Base-by-base conservation (phyloP, 2,797 vertebrate species). In the Steatocranus sp. region DNA sequence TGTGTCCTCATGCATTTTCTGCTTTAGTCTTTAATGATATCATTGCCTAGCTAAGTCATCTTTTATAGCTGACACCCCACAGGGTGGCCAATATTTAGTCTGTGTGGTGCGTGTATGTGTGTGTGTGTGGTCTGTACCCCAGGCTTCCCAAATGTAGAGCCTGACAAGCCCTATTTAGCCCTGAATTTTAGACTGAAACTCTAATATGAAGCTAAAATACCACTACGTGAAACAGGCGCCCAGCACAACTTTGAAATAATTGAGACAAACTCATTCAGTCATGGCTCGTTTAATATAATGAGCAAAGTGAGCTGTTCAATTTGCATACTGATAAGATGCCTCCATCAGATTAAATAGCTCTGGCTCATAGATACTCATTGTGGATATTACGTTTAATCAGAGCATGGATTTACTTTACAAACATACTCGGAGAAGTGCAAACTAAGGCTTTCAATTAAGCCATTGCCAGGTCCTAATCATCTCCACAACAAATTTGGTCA, bases 391-490 rank as follows among this genome's bases (percentile, higher is more conserved):
- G 90, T 95, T 95, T 95, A 95, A 95, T 96, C 95, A 96, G 86
- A 94, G 93, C 92, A 86, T 89, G 51, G 90, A 90, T 96, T 96
- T 95, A 93, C 91, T 96, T 95, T 94, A 93, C 91, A 96, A 96
- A 96, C 92, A 96, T 87, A 87, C 92, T 95, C 87, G 83, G 86
- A 90, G 94, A 94, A 93, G 93, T 85, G 87, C 91, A 93, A 92
- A 91, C 85, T 86, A 86, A 88, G 89, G 79, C 78, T 94, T 88
- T 96, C 95, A 95, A 94, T 97, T 95, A 96, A 92, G 85, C 91
- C 90, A 92, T 95, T 90, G 93, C 90, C 86, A 88, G 93, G 84
- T 82, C 91, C 91, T 95, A 96, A 96, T 94, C 87, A 94, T 91
- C 94, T 90, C 79, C 84, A 89, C 89, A 91, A 96, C 91, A 95